A percentile compares a stretch with the other conserved stretches of the same genome.
These are phyloP conservation scores for Cyanocitta stelleri DNA, from an alignment of 2,113 vertebrate genomes.

Conservation along the genomic window DNA sequence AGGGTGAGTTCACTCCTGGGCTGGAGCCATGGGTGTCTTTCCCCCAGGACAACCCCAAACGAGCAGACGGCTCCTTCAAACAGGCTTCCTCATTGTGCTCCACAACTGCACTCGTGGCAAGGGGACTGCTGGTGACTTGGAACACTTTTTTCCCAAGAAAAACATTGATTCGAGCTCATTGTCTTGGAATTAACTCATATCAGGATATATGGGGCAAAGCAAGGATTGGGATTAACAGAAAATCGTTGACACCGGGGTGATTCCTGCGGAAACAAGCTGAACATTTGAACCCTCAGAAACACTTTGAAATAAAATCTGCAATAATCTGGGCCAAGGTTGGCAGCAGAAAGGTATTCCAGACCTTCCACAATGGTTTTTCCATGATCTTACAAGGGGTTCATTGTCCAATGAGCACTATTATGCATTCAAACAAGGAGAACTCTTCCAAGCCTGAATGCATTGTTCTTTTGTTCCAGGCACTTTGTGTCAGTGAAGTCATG, in stretches of 20 bases:
- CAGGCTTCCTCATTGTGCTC: conserved; percentile 14
- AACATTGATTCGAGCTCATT: not conserved
- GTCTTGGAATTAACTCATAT: conserved; percentile 38
- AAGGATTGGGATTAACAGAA: not conserved
- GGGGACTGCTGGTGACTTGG: not conserved
- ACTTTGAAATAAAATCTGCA: not conserved
- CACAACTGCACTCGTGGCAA: not conserved
- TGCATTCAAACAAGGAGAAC: conserved; percentile 21
- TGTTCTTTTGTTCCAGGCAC: conserved; percentile 52
- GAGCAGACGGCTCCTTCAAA: not conserved
- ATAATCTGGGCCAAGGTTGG: not conserved
- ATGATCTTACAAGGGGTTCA: conserved; percentile 51
- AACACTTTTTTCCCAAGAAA: not conserved
- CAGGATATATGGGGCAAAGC: not conserved
- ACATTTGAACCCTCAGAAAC: not conserved
- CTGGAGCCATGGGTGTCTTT: not conserved
- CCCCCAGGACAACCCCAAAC: rapidly evolving
- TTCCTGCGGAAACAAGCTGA: not conserved
- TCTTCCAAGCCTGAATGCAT: conserved; percentile 41
- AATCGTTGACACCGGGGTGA: not conserved
- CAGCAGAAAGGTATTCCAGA: not conserved
- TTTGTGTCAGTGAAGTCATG: conserved; percentile 64
- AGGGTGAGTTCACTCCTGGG: conserved; percentile 6
- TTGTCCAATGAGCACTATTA: conserved; percentile 39
- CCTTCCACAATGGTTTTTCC: conserved; percentile 35